These are phyloP conservation scores for Zosterops lateralis DNA, from an alignment of 2,113 vertebrate species.

Conservation along the genomic window DNA sequence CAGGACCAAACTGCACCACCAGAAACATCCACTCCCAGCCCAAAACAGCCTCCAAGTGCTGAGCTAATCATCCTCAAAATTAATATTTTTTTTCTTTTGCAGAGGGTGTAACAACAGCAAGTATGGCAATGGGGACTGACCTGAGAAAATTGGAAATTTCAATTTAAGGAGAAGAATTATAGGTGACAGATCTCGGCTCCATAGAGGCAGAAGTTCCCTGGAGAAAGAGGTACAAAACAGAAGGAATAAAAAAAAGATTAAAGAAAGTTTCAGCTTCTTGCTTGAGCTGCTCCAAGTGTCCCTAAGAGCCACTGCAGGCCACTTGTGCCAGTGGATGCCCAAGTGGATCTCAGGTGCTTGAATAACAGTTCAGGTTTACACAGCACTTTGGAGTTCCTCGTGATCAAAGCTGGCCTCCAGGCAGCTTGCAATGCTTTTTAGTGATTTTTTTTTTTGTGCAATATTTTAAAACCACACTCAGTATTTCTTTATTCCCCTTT, in stretches of 20 bases:
- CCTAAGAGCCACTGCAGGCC: not conserved
- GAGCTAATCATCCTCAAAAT: not conserved
- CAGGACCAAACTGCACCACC: not conserved
- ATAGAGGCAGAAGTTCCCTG: not conserved
- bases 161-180: not conserved
- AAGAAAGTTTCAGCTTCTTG: not conserved
- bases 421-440: not conserved
- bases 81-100: not conserved
- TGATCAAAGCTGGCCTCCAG: not conserved
- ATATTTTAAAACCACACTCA: not conserved
- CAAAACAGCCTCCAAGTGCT: not conserved
- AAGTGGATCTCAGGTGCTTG: not conserved
- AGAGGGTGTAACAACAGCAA: not conserved
- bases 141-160: not conserved
- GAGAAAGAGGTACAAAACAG: not conserved
- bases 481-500: not conserved
- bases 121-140: not conserved
- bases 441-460: not conserved
- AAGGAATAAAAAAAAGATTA: not conserved
- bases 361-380: not conserved
- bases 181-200: not conserved
- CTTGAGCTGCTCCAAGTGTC: not conserved
- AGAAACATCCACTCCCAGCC: not conserved
- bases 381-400: not conserved
- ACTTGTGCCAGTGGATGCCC: accelerated